Conservation (phyloP, 1,140 invertebrate species). For the Drosophila grimshawi region DNA sequence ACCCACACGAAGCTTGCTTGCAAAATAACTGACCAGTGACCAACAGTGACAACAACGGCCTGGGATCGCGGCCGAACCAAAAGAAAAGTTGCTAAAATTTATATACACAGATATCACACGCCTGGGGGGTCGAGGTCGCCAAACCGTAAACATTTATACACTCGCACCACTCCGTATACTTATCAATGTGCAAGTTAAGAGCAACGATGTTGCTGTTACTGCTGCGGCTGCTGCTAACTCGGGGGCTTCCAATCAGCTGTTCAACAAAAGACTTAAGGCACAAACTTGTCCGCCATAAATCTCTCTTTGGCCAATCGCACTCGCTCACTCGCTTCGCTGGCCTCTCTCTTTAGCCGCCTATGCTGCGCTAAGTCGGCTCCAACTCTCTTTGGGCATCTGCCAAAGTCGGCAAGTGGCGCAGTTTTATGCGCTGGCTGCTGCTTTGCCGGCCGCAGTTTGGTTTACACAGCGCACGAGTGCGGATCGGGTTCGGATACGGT, state of each 20-base stretch:
- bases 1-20: constrained; percentile 52
- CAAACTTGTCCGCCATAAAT: constrained; percentile 77
- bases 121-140: constrained; percentile 77
- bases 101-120: constrained; percentile 59
- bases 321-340: constrained; percentile 14
- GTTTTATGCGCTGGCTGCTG: constrained; percentile 72
- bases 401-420: constrained; percentile 55
- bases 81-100: constrained; percentile 72
- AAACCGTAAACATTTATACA: constrained; percentile 75
- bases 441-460: constrained; percentile 77
- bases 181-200: constrained; percentile 66
- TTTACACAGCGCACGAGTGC: constrained; percentile 75
- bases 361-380: constrained; percentile 1
- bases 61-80: constrained; percentile 49
- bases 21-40: constrained; percentile 57
- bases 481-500: constrained; percentile 55
- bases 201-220: constrained; percentile 15
- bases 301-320: constrained; percentile 61
- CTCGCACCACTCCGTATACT: constrained; percentile 27
- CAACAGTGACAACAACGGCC: constrained; percentile 43
- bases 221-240: constrained; percentile 7
- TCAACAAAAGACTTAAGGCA: constrained; percentile 75
- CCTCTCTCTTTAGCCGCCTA: constrained; percentile 9
- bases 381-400: constrained; percentile 53
- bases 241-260: constrained; percentile 69